Evolutionary conservation across 2,888 invertebrate genomes (phyloP).

Genomic region (Mythimna impura): DNA sequence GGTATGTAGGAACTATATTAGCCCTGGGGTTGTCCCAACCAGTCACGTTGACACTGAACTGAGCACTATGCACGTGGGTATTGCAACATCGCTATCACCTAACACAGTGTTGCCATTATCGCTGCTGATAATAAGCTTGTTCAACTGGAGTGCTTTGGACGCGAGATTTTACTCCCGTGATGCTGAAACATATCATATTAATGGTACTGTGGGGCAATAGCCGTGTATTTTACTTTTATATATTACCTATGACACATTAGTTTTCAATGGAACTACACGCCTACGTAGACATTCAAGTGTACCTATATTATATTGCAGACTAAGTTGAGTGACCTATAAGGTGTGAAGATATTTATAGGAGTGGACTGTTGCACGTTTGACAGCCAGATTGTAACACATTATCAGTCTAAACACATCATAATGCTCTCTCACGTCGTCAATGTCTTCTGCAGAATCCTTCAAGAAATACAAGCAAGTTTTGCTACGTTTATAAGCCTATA

Average conservation of each 20-base stretch:
- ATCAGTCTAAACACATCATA: too few species aligned
- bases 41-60: not conserved
- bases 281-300: slow-evolving; percentile 4
- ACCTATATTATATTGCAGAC: not conserved
- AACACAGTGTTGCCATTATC: slow-evolving; percentile 17
- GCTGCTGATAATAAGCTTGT: slow-evolving; percentile 36
- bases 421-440: too few species aligned
- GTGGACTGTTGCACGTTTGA: not conserved
- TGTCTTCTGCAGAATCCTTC: not conserved
- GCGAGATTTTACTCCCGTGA: slow-evolving; percentile 32
- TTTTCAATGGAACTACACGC: not conserved
- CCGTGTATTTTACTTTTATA: not conserved
- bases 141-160: slow-evolving; percentile 30
- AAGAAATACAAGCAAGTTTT: not conserved
- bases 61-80: not conserved
- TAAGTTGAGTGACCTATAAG: slow-evolving; percentile 22
- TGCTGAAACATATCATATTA: slow-evolving; percentile 12
- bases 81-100: slow-evolving; percentile 19
- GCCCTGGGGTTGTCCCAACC: not conserved
- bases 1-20: not conserved
- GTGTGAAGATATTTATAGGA: not conserved
- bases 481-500: not conserved
- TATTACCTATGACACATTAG: not conserved
- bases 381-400: not conserved
- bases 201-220: slow-evolving; percentile 18